Evolutionary conservation across 2,797 vertebrate species (phyloP).

Genomic region (Syngnathus rostellatus): DNA sequence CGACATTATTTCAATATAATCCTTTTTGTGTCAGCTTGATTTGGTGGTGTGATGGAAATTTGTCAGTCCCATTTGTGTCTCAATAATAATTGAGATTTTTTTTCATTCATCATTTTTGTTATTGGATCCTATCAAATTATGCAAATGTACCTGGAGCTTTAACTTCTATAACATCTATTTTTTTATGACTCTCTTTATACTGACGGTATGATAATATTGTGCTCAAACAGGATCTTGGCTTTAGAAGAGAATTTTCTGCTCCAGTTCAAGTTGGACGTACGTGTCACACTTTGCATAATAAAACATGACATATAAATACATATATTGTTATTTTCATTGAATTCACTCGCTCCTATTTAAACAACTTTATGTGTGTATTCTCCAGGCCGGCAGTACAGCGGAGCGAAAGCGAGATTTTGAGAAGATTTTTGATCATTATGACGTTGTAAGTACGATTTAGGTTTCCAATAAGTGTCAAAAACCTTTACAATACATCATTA

Average conservation of each 20-base stretch:
- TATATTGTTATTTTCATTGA: not conserved
- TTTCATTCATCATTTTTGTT: no score
- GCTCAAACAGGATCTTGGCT: conserved; percentile 79
- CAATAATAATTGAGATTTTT: no score
- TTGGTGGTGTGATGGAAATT: no score
- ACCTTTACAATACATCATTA: not conserved
- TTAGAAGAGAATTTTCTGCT: conserved; percentile 94
- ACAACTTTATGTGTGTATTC: not conserved
- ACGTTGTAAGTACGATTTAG: conserved; percentile 77
- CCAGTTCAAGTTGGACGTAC: conserved; percentile 91
- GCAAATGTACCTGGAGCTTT: no score
- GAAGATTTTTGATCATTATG: conserved; percentile 91
- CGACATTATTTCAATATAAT: no score
- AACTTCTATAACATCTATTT: no score
- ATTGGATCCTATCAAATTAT: no score
- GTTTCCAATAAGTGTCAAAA: not conserved
- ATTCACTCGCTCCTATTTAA: not conserved
- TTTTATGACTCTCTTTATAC: no score
- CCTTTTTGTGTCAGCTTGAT: no score
- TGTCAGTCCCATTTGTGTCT: no score
- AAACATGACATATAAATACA: not conserved
- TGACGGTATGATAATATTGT: not conserved
- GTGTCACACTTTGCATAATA: conserved; percentile 40
- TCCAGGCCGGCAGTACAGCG: conserved; percentile 75
- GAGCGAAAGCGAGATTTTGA: conserved; percentile 90